These are phyloP conservation scores for Bos indicus DNA, from an alignment of 2,113 vertebrate species.

Conservation along the genomic window DNA sequence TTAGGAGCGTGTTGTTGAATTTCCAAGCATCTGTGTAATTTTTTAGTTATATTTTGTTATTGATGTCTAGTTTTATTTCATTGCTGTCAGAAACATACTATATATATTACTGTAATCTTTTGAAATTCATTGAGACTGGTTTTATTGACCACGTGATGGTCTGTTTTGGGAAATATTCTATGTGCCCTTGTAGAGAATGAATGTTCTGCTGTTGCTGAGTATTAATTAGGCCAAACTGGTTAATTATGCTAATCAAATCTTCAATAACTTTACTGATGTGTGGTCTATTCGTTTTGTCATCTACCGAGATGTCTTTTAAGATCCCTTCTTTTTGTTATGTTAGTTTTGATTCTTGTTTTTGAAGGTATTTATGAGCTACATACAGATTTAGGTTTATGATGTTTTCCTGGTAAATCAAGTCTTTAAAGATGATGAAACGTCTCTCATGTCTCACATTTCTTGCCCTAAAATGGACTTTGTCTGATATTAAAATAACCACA, in stretches of 20 bases:
- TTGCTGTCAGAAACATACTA: neutral
- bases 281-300: neutral
- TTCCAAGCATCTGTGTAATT: neutral
- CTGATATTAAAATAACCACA: neutral
- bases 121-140: neutral
- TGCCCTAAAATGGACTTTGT: neutral
- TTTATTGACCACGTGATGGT: neutral
- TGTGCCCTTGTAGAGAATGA: neutral
- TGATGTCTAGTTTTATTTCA: neutral
- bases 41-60: neutral
- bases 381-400: neutral
- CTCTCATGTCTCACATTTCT: neutral
- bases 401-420: neutral
- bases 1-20: neutral
- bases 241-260: neutral
- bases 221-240: neutral
- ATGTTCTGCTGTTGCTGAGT: no score
- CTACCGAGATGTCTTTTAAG: neutral
- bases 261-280: rapidly evolving
- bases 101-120: neutral
- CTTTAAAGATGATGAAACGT: neutral
- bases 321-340: neutral
- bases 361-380: neutral
- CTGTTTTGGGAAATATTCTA: neutral
- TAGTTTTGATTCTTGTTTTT: neutral